A percentile compares a stretch with the other conserved stretches of the same genome.
Evolutionary conservation across 2,888 invertebrate genomes (phyloP).

Genomic region (Drosophila austrosaltans): DNA sequence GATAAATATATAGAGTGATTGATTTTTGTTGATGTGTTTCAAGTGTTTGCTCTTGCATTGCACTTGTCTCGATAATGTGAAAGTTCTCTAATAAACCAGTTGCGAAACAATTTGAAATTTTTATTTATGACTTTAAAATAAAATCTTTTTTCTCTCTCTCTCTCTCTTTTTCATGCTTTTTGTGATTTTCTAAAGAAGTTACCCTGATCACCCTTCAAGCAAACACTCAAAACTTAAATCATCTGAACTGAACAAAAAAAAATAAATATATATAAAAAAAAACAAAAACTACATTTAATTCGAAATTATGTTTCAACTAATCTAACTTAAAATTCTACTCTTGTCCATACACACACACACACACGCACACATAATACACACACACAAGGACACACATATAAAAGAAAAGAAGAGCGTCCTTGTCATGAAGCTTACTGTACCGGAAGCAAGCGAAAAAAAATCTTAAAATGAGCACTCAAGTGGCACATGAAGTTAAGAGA

Average conservation of each 20-base stretch:
- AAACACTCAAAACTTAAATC: conserved; percentile 18
- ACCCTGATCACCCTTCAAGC: not conserved
- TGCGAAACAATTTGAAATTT: too few relatives aligned
- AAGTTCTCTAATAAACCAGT: too few relatives aligned
- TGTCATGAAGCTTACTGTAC: conserved; percentile 47
- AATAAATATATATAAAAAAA: too few relatives aligned
- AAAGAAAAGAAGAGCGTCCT: conserved; percentile 20
- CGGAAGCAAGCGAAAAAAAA: conserved; percentile 59
- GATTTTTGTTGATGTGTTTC: too few relatives aligned
- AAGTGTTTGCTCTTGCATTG: too few relatives aligned
- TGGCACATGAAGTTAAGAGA: conserved; percentile 50
- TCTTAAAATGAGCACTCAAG: conserved; percentile 71
- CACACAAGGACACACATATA: conserved; percentile 30
- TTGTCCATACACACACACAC: conserved; percentile 51
- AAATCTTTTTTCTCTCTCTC: not conserved
- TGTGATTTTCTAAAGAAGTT: conserved; percentile 22
- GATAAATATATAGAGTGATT: too few relatives aligned
- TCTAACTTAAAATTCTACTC: conserved; percentile 73
- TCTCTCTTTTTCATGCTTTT: not conserved
- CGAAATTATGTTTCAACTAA: conserved; percentile 71
- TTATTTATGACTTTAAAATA: too few relatives aligned
- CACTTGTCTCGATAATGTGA: too few relatives aligned
- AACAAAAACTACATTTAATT: conserved; percentile 64
- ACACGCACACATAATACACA: not conserved
- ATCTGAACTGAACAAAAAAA: conserved; percentile 8